Evolutionary conservation across 1,140 invertebrate genomes (phyloP).

Genomic region (Leptestheria dahalacensis): DNA sequence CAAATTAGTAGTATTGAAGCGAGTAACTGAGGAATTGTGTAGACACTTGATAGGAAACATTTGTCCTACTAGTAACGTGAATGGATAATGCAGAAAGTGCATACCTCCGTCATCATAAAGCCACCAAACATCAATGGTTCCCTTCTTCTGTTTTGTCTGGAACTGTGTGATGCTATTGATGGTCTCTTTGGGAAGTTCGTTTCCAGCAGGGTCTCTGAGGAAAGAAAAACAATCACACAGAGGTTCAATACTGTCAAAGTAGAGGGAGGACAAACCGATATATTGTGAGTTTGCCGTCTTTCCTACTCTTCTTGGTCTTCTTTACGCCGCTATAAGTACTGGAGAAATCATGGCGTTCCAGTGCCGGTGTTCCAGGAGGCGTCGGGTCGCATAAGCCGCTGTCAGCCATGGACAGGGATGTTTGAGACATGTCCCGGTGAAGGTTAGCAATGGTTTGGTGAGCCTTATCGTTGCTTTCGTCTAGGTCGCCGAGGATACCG

Average conservation of each 20-base stretch:
- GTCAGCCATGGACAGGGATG: background rate
- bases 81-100: too few species aligned
- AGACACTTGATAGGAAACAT: too few species aligned
- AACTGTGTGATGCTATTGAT: slow-evolving; percentile 39
- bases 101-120: slow-evolving; percentile 87
- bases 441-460: background rate
- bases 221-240: background rate
- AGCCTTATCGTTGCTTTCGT: slow-evolving; percentile 15
- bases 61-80: too few species aligned
- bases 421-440: background rate
- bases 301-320: background rate
- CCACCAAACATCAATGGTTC: slow-evolving; percentile 92
- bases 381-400: background rate
- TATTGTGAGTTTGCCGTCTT: background rate
- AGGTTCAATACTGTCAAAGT: background rate
- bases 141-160: slow-evolving; percentile 38
- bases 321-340: background rate
- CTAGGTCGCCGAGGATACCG: slow-evolving; percentile 29
- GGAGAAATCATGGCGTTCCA: background rate
- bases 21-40: too few species aligned
- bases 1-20: too few species aligned
- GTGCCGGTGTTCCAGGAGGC: slow-evolving; percentile 3
- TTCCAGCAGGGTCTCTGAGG: slow-evolving; percentile 32
- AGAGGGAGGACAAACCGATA: background rate
- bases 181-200: slow-evolving; percentile 41